These are phyloP conservation scores for Pseudopipra pipra DNA, from an alignment of 2,113 vertebrate genomes.

Conservation along the genomic window DNA sequence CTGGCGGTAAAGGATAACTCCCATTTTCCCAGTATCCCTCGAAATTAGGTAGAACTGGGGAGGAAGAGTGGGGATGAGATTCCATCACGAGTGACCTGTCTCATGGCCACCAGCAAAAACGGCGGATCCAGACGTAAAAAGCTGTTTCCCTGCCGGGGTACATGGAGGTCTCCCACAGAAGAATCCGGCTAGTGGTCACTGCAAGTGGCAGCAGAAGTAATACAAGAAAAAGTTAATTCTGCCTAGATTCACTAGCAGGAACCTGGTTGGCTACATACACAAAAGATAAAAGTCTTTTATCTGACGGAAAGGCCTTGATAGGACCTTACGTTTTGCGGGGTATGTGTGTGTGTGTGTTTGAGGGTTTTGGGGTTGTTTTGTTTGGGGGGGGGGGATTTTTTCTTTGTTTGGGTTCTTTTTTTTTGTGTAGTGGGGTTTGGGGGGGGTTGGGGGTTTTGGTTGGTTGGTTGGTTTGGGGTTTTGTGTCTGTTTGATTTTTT, in stretches of 20 bases:
- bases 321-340: background rate
- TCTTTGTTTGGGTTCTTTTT: background rate
- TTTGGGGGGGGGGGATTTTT: no score
- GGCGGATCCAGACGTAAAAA: background rate
- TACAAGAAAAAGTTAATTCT: background rate
- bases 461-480: background rate
- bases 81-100: background rate
- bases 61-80: background rate
- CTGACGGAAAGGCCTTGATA: background rate
- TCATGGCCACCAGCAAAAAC: background rate
- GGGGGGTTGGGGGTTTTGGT: no score
- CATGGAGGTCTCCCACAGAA: background rate
- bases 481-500: background rate
- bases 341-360: background rate
- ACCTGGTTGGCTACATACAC: background rate
- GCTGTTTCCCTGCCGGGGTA: background rate
- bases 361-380: accelerated
- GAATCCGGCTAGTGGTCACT: background rate
- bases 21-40: background rate
- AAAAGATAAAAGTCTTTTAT: background rate
- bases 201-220: background rate
- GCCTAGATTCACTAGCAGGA: background rate
- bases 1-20: no score
- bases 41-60: background rate
- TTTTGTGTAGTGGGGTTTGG: background rate